Base-by-base conservation (phyloP, 2,888 invertebrate species). In the Leptogaster cylindrica region DNA sequence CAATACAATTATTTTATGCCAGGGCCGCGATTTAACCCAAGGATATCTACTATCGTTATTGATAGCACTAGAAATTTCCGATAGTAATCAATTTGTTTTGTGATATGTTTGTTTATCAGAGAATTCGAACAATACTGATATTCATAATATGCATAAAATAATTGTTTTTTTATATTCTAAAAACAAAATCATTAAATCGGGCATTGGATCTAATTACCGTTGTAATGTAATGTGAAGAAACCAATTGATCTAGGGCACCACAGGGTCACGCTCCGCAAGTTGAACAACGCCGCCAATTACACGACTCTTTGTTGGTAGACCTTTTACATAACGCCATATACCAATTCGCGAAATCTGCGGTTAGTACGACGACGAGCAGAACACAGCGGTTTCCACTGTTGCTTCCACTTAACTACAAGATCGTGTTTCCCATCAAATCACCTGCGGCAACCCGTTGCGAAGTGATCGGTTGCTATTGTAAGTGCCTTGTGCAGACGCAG, bases 151-250 rank as follows among this genome's bases (percentile, higher is more conserved):
- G n/a, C n/a, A n/a, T n/a, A n/a, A n/a, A n/a, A n/a, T n/a, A n/a
- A n/a, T n/a, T n/a, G n/a, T n/a, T n/a, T n/a, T n/a, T n/a, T n/a
- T n/a, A n/a, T n/a, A n/a, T n/a, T n/a, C n/a, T n/a, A n/a, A n/a
- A 52, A 33, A 52, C 27, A 33, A 55, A 55, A 55, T 55, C 55
- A 39, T 20, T 55, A 55, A 55, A 55, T 55, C 55, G 39, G n/a
- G 55, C 12, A 55, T 55, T 55, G 20, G 8, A 14, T 23, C 55
- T 55, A 55, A 55, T 55, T 55, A 55, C 36, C 55, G 36, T 31
- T 12, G 33, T 39, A 55, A 36, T 55, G 55, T 39, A 23, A 36
- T 55, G 55, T 39, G 36, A 55, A 55, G 23, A 36, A 55, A 55
- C 39, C 55, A 55, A 55, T 55, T 55, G 55, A 55, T 55, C 36